Evolutionary conservation across 2,797 vertebrate genomes (phyloP), one percentile per base, ranked within the genome.

Genomic region (Buphagus erythrorhynchus): DNA sequence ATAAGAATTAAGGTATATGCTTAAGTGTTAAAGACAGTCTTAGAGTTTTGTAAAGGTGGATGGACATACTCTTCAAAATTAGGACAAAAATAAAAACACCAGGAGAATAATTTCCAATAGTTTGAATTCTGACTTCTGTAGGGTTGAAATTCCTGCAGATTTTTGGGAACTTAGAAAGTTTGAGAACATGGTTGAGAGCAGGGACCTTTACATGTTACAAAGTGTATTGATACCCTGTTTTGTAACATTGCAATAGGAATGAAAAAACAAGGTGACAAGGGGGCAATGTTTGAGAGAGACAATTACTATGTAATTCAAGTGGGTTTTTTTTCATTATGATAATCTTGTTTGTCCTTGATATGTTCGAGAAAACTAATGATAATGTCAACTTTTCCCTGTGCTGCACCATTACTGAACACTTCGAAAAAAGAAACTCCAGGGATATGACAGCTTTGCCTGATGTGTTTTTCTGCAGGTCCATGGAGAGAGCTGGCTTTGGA

Each of bases 181-280:
- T 75, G 24, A 33, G 9, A 57, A 36, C 1, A 11, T 4, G 3
- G 5, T 2, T 63, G 36, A 22, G 26, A 73, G 15, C 5, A 48
- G 19, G 8, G 5, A 42, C 1, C 1, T 85, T 58, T 49, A 13
- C 1, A 1, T 19, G 4, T 63, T 35, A 38, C 6, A 38, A 38
- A 52, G 12, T 6, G 7, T 51, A 11, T 3, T 9, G 7, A 9
- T 51, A 33, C 9, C 5, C 10, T 63, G 35, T 2, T 52, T 58
- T 38, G 4, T 71, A 71, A 75, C 12, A 19, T 26, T 2, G 0
- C 5, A 35, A 5, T 9, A 80, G 1, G 7, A 89, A 57, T 21
- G 5, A 81, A 71, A 68, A 78, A 45, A 0, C 1, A 63, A 69
- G 10, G 4, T 1, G 1, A 4, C 4, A 8, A 19, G 5, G 14